These are phyloP conservation scores for Micrasema longulum DNA, from an alignment of 1,140 invertebrate genomes.

Conservation along the genomic window DNA sequence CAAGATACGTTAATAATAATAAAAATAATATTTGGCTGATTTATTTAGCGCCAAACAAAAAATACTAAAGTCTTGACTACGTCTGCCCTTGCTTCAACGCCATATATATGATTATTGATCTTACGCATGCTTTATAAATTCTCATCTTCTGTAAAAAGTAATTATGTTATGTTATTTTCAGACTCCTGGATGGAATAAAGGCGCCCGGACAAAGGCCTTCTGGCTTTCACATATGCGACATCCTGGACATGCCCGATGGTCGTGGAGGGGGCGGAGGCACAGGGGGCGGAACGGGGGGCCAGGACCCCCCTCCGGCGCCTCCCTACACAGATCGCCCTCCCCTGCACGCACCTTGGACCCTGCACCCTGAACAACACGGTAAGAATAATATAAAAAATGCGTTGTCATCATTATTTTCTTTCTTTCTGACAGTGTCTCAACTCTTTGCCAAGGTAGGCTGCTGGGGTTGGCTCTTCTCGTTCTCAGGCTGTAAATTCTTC, in stretches of 20 bases:
- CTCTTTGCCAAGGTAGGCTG: too few species aligned
- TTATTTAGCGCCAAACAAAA: too few species aligned
- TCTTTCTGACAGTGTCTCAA: neutral
- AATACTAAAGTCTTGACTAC: too few species aligned
- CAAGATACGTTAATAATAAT: too few species aligned
- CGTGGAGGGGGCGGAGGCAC: constrained; percentile 56
- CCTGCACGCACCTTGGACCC: constrained; percentile 53
- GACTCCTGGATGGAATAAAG: constrained; percentile 76
- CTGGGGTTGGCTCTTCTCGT: too few species aligned
- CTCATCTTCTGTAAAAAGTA: too few species aligned
- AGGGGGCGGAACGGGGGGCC: constrained; percentile 52
- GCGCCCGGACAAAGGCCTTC: constrained; percentile 73
- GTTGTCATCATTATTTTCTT: too few species aligned
- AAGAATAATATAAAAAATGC: neutral
- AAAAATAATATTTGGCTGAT: too few species aligned
- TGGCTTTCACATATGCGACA: constrained; percentile 82
- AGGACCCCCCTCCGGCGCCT: constrained; percentile 59
- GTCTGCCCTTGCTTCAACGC: too few species aligned
- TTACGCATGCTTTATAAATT: too few species aligned
- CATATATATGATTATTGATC: too few species aligned
- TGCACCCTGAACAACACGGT: constrained; percentile 56
- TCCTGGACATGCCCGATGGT: constrained; percentile 73
- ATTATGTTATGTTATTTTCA: constrained; percentile 58
- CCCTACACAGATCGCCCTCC: constrained; percentile 60
- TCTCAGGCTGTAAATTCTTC: neutral